phyloP scores from a whole-genome alignment of 2,113 vertebrate genomes.

The Diphyllodes magnificus region DNA sequence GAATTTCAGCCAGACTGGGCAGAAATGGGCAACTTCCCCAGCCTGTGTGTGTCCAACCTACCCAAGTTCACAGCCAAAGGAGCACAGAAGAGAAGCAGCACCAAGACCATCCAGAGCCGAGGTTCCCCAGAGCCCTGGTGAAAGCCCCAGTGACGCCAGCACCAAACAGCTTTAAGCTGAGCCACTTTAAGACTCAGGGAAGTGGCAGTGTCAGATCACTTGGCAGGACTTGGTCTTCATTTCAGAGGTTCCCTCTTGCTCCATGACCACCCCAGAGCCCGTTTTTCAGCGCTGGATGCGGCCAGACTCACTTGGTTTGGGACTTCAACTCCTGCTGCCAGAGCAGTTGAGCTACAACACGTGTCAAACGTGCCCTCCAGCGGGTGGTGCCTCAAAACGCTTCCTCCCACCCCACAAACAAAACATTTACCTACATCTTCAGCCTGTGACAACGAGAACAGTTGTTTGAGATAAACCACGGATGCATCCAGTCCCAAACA shows the following conservation, averaged over 20 bases:
- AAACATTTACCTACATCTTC: neutral
- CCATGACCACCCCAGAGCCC: fast-evolving
- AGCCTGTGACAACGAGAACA: neutral
- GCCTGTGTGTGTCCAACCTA: neutral
- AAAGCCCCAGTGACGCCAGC: neutral
- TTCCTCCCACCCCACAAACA: neutral
- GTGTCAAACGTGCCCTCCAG: neutral
- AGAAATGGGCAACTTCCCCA: neutral
- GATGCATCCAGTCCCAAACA: neutral
- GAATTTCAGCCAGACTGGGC: neutral
- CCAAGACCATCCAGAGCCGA: neutral
- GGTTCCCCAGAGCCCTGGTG: neutral
- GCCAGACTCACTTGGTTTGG: neutral
- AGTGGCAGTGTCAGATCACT: neutral
- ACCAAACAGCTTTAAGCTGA: neutral
- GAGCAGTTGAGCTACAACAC: neutral
- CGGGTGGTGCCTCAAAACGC: neutral
- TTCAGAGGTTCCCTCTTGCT: neutral
- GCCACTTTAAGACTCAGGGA: fast-evolving
- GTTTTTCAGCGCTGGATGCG: neutral
- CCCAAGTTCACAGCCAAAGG: neutral
- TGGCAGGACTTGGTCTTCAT: neutral
- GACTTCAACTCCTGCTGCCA: neutral
- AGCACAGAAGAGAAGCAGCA: neutral
- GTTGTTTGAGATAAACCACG: neutral